These are phyloP conservation scores for Drosophila lowei DNA, from an alignment of 1,140 invertebrate species.

Conservation along the genomic window DNA sequence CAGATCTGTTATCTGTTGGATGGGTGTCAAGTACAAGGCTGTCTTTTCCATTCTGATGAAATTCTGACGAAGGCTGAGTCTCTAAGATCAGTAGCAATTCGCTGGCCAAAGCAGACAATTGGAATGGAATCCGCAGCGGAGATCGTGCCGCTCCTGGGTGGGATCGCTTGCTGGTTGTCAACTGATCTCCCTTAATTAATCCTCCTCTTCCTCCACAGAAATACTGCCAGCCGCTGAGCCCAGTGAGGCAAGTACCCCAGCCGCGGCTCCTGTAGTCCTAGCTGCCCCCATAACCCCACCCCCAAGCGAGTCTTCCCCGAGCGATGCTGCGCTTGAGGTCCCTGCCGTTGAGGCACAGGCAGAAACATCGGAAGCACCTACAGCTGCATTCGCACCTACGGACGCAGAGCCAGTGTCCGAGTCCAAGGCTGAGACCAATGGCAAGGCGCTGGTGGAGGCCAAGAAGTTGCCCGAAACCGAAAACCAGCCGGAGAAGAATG, in stretches of 20 bases:
- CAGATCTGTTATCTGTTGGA: constrained; percentile 26
- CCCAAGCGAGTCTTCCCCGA: background rate
- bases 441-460: constrained; percentile 28
- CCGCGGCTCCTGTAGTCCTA: background rate
- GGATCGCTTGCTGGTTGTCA: background rate
- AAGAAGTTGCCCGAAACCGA: constrained; percentile 23
- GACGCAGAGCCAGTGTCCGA: background rate
- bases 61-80: constrained; percentile 13
- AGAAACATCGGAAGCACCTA: background rate
- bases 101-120: constrained; percentile 7
- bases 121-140: constrained; percentile 46
- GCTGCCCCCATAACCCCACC: background rate
- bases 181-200: background rate
- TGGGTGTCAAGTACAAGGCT: constrained; percentile 38
- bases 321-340: background rate
- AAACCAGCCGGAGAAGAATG: constrained; percentile 37
- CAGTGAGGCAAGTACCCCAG: background rate
- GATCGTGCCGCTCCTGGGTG: constrained; percentile 61
- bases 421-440: constrained; percentile 26
- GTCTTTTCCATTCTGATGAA: constrained; percentile 43
- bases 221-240: constrained; percentile 43
- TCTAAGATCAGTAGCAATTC: background rate
- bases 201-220: constrained; percentile 28
- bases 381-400: background rate
- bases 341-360: background rate